Evolutionary conservation across 2,888 invertebrate species (phyloP).

Genomic region (Acrobasis consociella): DNA sequence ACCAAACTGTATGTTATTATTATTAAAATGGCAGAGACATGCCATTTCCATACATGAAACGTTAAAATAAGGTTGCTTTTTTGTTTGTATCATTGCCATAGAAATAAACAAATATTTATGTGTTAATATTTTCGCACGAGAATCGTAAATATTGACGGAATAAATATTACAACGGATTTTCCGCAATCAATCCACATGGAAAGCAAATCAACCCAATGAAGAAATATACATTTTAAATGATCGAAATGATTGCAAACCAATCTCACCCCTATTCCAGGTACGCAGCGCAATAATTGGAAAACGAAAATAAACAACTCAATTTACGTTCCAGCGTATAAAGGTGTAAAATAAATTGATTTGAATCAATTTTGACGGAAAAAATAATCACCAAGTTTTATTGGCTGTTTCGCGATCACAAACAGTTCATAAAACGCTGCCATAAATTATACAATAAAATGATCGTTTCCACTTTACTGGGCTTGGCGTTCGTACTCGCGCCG

Average conservation of each 20-base stretch:
- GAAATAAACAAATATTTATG: not conserved
- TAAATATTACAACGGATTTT: not conserved
- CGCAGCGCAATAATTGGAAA: constrained; percentile 47
- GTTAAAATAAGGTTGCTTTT: too few species aligned
- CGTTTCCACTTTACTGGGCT: constrained; percentile 47
- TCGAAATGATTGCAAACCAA: constrained; percentile 14
- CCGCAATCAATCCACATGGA: not conserved
- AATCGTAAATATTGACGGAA: not conserved
- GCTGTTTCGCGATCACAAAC: constrained; percentile 53
- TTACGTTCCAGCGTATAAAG: constrained; percentile 47
- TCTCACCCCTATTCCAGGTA: constrained; percentile 16
- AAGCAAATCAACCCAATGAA: constrained; percentile 4
- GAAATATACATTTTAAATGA: constrained; percentile 10
- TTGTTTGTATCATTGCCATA: not conserved
- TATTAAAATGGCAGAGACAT: too few species aligned
- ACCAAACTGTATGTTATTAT: too few species aligned
- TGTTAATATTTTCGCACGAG: not conserved
- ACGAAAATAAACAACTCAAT: constrained; percentile 56
- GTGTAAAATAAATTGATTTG: constrained; percentile 57
- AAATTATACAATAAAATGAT: constrained; percentile 59
- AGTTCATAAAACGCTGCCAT: constrained; percentile 60
- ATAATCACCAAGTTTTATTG: constrained; percentile 61
- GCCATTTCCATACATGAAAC: too few species aligned
- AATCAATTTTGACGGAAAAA: constrained; percentile 53
- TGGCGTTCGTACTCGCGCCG: constrained; percentile 34